Evolutionary conservation across 2,888 invertebrate genomes (phyloP).

Genomic region (Axea sp.): DNA sequence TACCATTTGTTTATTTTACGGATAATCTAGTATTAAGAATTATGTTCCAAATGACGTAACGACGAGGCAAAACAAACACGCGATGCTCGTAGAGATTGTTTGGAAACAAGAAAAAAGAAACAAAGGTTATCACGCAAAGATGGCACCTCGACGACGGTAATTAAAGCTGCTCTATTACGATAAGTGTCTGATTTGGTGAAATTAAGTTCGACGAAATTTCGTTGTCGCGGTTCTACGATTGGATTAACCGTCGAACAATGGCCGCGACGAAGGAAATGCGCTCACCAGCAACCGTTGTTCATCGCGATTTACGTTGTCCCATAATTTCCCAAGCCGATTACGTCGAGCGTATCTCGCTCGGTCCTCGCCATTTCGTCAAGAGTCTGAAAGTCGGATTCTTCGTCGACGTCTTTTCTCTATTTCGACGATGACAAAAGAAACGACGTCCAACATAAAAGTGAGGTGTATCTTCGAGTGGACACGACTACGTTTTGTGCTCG

Average conservation of each 20-base stretch:
- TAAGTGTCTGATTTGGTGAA: slow-evolving; percentile 30
- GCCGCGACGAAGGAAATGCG: slow-evolving; percentile 47
- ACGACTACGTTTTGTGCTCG: slow-evolving; percentile 26
- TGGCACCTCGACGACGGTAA: slow-evolving; percentile 49
- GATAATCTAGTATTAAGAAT: slow-evolving; percentile 48
- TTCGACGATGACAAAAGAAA: slow-evolving; percentile 49
- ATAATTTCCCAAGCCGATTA: slow-evolving; percentile 65
- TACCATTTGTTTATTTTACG: slow-evolving; percentile 34
- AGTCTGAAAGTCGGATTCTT: slow-evolving; percentile 49
- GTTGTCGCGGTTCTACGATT: no score
- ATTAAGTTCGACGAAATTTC: slow-evolving; percentile 59
- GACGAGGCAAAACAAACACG: slow-evolving; percentile 10
- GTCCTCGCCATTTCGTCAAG: slow-evolving; percentile 43
- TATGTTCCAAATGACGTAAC: slow-evolving; percentile 17
- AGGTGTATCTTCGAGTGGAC: slow-evolving; percentile 52
- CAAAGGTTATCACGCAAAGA: slow-evolving; percentile 38
- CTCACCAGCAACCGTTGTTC: slow-evolving; percentile 54
- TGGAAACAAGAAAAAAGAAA: slow-evolving; percentile 5
- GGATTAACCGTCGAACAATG: slow-evolving; percentile 61
- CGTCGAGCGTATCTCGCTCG: slow-evolving; percentile 47
- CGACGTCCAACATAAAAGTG: slow-evolving; percentile 48
- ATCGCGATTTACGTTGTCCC: slow-evolving; percentile 61
- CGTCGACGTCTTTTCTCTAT: slow-evolving; percentile 39
- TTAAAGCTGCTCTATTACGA: slow-evolving; percentile 47
- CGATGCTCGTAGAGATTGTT: slow-evolving; percentile 31